Evolutionary conservation across 64 coral and sea anemone genomes (phyloP).

Genomic region (Stichodactyla mertensii): DNA sequence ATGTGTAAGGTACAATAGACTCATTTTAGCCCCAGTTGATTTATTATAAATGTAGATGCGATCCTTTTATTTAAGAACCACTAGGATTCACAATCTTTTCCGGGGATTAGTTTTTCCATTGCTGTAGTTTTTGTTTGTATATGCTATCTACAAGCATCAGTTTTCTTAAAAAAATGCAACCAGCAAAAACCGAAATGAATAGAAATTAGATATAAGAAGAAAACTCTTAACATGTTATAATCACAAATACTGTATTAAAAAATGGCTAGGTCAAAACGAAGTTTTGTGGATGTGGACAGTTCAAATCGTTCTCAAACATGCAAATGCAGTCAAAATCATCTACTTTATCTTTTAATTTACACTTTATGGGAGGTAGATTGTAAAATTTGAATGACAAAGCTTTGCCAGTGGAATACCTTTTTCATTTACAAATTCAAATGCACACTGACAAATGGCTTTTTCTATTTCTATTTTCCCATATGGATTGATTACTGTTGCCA

Average conservation of each 20-base stretch:
- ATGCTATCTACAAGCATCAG: background rate
- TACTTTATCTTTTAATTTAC: background rate
- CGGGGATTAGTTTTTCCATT: constrained; percentile 2
- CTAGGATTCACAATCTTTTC: background rate
- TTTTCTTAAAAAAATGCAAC: background rate
- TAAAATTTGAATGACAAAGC: constrained; percentile 7
- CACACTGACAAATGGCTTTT: background rate
- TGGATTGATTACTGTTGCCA: background rate
- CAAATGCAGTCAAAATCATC: background rate
- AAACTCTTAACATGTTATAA: background rate
- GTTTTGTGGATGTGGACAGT: background rate
- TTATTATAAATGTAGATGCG: background rate
- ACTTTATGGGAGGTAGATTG: background rate
- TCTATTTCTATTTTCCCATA: background rate
- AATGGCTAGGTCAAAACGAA: background rate
- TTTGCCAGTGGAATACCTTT: background rate
- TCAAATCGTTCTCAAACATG: background rate
- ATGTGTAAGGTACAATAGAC: background rate
- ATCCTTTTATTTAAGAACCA: background rate
- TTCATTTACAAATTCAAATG: background rate
- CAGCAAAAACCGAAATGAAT: background rate
- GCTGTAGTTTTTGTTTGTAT: constrained; percentile 9
- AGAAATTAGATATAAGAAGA: background rate
- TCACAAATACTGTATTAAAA: background rate
- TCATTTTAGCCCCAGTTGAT: background rate